A percentile compares a stretch with the other conserved stretches of the same genome.
Conservation (phyloP, 2,797 vertebrate species). For the Epinephelus coioides region DNA sequence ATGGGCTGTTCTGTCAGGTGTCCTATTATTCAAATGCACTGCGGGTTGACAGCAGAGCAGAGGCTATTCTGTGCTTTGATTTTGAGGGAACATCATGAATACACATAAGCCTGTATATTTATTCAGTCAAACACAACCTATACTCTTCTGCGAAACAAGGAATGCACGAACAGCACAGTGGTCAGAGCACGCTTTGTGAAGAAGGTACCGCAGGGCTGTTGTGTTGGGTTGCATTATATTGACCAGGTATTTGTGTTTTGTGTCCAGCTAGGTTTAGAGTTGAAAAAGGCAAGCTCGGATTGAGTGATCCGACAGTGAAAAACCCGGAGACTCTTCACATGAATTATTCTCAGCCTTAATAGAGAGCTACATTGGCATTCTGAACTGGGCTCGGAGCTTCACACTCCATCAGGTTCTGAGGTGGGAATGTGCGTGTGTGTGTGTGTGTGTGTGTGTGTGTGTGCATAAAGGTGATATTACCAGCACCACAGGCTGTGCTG, state of each 20-base stretch:
- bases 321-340: slow-evolving; percentile 64
- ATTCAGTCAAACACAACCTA: slow-evolving; percentile 24
- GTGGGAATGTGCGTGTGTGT: slow-evolving; percentile 25
- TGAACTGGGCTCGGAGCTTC: slow-evolving; percentile 63
- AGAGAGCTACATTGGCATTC: slow-evolving; percentile 70
- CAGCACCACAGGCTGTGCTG: slow-evolving; percentile 50
- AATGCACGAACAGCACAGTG: too few species aligned
- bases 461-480: slow-evolving; percentile 64
- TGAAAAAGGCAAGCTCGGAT: slow-evolving; percentile 30
- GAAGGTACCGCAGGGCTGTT: background rate
- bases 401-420: slow-evolving; percentile 63
- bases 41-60: slow-evolving; percentile 20
- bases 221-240: slow-evolving; percentile 20
- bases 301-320: slow-evolving; percentile 56
- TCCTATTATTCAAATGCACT: slow-evolving; percentile 47
- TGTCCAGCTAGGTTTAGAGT: slow-evolving; percentile 20
- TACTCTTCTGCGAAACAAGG: background rate
- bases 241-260: slow-evolving; percentile 18
- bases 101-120: slow-evolving; percentile 13
- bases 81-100: slow-evolving; percentile 19
- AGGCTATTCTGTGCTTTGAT: slow-evolving; percentile 30
- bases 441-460: background rate
- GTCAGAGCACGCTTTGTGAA: slow-evolving; percentile 10
- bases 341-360: slow-evolving; percentile 74
- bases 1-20: slow-evolving; percentile 25